Evolutionary conservation across 2,888 invertebrate species (phyloP).

Genomic region (Cabera pusaria): DNA sequence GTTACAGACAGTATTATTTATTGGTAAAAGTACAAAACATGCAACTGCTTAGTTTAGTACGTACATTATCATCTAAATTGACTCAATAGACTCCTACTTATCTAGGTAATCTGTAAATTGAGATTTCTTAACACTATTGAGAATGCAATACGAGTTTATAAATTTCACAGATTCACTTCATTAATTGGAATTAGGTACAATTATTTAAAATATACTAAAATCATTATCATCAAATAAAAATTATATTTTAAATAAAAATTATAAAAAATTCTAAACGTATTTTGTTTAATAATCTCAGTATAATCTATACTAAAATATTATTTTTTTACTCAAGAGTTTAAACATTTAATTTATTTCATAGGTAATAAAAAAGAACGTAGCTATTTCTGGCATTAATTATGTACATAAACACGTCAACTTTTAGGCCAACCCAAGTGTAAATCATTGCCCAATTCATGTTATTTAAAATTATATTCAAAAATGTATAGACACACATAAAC

Average conservation of each 20-base stretch:
- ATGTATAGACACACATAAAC: too few species aligned
- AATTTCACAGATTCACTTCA: background rate
- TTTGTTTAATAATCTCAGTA: slow-evolving; percentile 3
- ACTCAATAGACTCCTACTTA: slow-evolving; percentile 19
- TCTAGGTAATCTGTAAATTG: slow-evolving; percentile 15
- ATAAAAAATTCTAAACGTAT: slow-evolving; percentile 8
- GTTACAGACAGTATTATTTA: slow-evolving; percentile 1
- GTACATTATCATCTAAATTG: slow-evolving; percentile 20
- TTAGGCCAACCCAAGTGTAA: slow-evolving; percentile 32
- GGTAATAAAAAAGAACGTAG: background rate
- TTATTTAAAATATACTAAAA: background rate
- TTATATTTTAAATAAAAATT: slow-evolving; percentile 11
- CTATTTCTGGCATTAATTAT: background rate
- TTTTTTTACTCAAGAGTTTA: too few species aligned
- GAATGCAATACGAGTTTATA: background rate
- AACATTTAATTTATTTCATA: too few species aligned
- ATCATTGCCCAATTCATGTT: slow-evolving; percentile 27
- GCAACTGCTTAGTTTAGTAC: slow-evolving; percentile 14
- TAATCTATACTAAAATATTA: slow-evolving; percentile 3
- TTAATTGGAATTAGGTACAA: background rate
- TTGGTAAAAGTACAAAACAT: slow-evolving; percentile 19
- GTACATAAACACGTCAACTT: slow-evolving; percentile 6
- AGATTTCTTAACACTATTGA: slow-evolving; percentile 11
- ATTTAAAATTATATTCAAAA: too few species aligned
- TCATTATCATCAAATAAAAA: slow-evolving; percentile 8